Evolutionary conservation across 2,797 vertebrate genomes (phyloP), one percentile per base, ranked within the genome.

Genomic region (Malurus splendens): DNA sequence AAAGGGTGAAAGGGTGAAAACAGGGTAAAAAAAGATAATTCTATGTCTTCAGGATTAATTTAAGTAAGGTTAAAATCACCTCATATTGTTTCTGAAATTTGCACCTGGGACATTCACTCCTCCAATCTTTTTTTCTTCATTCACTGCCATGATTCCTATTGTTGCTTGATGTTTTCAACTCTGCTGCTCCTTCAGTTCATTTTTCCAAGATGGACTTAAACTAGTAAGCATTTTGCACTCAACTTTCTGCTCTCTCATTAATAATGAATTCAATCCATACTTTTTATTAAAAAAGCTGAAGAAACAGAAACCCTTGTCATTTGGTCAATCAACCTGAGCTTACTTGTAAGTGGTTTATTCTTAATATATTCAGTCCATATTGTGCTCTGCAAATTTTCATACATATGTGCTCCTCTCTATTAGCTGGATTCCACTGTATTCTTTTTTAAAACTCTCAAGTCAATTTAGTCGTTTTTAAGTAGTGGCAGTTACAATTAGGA

Each of bases 101-200:
- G 7, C 0, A 4, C 33, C 16, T 42, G 0, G 4, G 27, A 8
- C 9, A 9, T 74, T 81, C 11, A 24, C 9, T 4, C 19, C 10
- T 60, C 15, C 12, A 55, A 9, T 56, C 32, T 70, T 76, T 73
- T 52, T 52, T 33, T 16, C 27, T 73, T 88, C 70, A 42, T 75
- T 70, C 27, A 12, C 42, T 62, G 6, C 4, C 9, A 12, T 24
- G n/a, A 30, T 76, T 56, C 18, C 12, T 36, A 7, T 9, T 59
- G 7, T 22, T 57, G 33, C n/a, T 79, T 77, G 24, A n/a, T 65
- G 30, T 75, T 68, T 83, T 78, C 25, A 72, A 6, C 20, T 45
- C 36, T 18, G 32, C 8, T 3, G 0, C 68, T 77, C 30, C 38
- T 61, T 86, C 41, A 48, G 23, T 23, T 78, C 2, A 48, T 59